Evolutionary conservation across 2,888 invertebrate genomes (phyloP).

Genomic region (Eristalis intricaria): DNA sequence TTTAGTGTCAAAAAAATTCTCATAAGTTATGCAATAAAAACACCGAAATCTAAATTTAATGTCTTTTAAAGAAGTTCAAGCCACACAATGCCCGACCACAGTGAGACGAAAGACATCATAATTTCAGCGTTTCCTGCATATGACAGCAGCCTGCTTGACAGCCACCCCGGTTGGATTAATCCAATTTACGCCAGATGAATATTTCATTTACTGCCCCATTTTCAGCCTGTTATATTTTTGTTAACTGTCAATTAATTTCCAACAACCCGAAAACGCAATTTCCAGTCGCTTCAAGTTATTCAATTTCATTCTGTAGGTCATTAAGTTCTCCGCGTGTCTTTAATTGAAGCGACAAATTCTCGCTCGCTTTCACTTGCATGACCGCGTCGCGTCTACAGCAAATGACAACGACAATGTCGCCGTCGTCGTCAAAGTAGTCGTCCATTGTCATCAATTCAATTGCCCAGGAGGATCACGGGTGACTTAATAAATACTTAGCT

Average conservation of each 20-base stretch:
- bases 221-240: slow-evolving; percentile 29
- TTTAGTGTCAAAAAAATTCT: not conserved
- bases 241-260: slow-evolving; percentile 47
- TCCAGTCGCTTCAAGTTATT: slow-evolving; percentile 36
- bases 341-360: slow-evolving; percentile 48
- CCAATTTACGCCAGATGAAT: slow-evolving; percentile 32
- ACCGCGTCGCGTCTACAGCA: not conserved
- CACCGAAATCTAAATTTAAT: not conserved
- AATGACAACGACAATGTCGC: not conserved
- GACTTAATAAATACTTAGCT: slow-evolving; percentile 35
- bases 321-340: slow-evolving; percentile 42
- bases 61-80: not conserved
- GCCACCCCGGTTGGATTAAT: slow-evolving; percentile 5
- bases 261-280: slow-evolving; percentile 25
- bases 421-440: slow-evolving; percentile 1
- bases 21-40: not conserved
- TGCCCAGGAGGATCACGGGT: slow-evolving; percentile 42
- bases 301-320: slow-evolving; percentile 33
- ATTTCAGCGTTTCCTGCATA: not conserved
- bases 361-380: slow-evolving; percentile 5
- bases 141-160: not conserved
- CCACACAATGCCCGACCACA: not conserved
- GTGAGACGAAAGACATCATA: not conserved
- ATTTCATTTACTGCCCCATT: slow-evolving; percentile 29
- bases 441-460: slow-evolving; percentile 51